A percentile compares a stretch with the other conserved stretches of the same genome.
These are phyloP conservation scores for Thalassaphorura encarpata DNA, from an alignment of 1,140 invertebrate genomes.

Conservation along the genomic window DNA sequence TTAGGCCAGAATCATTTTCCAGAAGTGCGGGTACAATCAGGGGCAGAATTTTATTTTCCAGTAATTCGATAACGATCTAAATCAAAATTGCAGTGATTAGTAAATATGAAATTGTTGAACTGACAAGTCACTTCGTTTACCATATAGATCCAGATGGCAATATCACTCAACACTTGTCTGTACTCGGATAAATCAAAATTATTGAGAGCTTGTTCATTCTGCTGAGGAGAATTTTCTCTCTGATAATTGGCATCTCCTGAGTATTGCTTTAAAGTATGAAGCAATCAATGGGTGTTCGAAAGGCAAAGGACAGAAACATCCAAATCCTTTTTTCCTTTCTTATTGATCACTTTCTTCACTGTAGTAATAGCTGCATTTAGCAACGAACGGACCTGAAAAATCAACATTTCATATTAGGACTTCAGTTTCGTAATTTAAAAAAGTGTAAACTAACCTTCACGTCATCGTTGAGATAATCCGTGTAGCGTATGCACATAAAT, in stretches of 20 bases:
- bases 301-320: conserved; percentile 84
- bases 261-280: conserved; percentile 92
- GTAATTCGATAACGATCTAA: conserved; percentile 52
- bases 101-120: background rate
- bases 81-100: no score
- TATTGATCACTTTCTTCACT: conserved; percentile 68
- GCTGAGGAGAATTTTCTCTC: conserved; percentile 73
- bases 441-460: no score
- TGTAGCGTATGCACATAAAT: conserved; percentile 94
- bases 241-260: conserved; percentile 85
- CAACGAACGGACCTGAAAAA: no score
- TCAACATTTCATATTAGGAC: no score
- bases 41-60: conserved; percentile 71
- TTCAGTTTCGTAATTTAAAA: no score
- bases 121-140: conserved; percentile 33
- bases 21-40: conserved; percentile 81
- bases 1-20: conserved; percentile 66
- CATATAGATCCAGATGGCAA: conserved; percentile 80
- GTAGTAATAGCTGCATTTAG: conserved; percentile 66
- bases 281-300: conserved; percentile 70
- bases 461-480: conserved; percentile 88
- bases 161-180: conserved; percentile 66
- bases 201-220: conserved; percentile 80
- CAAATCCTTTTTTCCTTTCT: conserved; percentile 65
- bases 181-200: conserved; percentile 91